Base-by-base conservation (phyloP, 1,140 invertebrate species). In the Macrobrachium rosenbergii region DNA sequence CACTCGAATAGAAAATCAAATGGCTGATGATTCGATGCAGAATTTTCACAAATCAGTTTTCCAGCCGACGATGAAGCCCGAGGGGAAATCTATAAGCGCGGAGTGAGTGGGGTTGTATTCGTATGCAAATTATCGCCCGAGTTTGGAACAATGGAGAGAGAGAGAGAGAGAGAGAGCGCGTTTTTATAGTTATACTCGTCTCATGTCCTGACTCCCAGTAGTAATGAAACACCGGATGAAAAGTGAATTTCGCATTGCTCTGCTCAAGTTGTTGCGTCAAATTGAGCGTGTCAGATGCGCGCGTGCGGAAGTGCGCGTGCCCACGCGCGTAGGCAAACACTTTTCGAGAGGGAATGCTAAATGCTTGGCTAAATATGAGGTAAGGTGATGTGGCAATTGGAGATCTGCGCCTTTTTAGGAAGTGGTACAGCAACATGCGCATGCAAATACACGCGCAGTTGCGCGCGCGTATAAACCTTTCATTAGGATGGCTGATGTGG, bases 41-140 rank as follows among this genome's bases (percentile, higher is more conserved):
- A 52, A 76, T 76, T 76, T n/a, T 76, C 37, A 11, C 37, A 76
- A 76, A 76, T 76, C 73, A 76, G 73, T 76, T 76, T 76, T 76
- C 37, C 37, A 10, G 16, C 16, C 43, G 43, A 76, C 73, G 58
- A 76, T 76, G 73, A 45, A 76, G 23, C 73, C 7, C 17, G 37
- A 69, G 28, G 64, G 28, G 19, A 12, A n/a, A n/a, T 76, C 37
- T 76, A 73, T 76, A 76, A 75, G 73, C 73, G 58, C 58, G 73
- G 73, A n/a, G 23, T 6, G 73, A 76, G 73, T 76, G 73, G 73
- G 73, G 16, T 76, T 45, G 73, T 76, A 76, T 76, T 76, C 73
- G 43, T 45, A 76, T 45, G 37, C 8, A 76, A 76, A 75, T 45
- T 37, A 37, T 45, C 8, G 2, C 10, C 73, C 17, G 16, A 76